Conservation (phyloP, 2,113 vertebrate species). For the Macquaria ambigua region DNA sequence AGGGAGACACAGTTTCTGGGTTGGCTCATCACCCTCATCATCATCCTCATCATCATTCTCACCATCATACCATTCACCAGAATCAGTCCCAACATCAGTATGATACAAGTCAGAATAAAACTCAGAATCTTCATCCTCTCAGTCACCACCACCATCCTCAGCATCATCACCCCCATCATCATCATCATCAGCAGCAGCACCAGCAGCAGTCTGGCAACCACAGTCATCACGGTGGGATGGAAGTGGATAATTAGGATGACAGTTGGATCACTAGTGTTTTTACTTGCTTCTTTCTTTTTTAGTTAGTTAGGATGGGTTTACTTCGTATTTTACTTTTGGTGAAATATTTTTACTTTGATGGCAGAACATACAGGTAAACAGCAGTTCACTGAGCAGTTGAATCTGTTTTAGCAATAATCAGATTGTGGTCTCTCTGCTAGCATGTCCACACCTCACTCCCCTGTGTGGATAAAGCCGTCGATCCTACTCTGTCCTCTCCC, state of each 20-base stretch:
- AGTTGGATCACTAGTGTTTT: background rate
- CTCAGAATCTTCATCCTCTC: background rate
- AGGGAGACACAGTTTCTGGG: background rate
- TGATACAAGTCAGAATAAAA: constrained; percentile 15
- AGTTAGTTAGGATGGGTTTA: background rate
- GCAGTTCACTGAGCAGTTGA: background rate
- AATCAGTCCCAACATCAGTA: constrained; percentile 16
- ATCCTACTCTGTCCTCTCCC: constrained; percentile 18
- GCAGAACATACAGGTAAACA: background rate
- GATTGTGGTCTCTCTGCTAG: background rate
- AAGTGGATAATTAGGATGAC: background rate
- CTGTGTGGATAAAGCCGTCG: constrained; percentile 18
- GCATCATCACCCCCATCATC: background rate
- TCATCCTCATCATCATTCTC: background rate
- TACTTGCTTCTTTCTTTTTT: background rate
- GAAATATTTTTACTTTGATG: background rate
- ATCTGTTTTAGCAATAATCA: constrained; percentile 4
- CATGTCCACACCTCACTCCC: constrained; percentile 6
- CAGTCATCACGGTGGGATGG: background rate
- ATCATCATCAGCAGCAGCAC: background rate
- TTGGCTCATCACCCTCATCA: background rate
- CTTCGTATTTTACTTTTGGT: background rate
- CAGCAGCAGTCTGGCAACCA: constrained; percentile 4
- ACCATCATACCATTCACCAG: background rate
- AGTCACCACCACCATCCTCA: background rate